Conservation (phyloP, 2,113 vertebrate genomes). For the Procavia capensis region DNA sequence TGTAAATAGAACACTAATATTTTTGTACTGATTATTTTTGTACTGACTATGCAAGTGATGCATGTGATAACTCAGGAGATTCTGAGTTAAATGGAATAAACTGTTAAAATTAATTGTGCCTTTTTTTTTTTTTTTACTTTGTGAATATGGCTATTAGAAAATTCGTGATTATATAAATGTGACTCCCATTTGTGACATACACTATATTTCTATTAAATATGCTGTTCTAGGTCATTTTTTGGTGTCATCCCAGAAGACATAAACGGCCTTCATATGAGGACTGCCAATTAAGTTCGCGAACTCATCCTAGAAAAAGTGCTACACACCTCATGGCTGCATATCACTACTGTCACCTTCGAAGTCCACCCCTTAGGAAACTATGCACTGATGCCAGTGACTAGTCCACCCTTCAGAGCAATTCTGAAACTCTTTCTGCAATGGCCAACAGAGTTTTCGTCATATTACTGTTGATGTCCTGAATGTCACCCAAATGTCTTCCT, state of each 20-base stretch:
- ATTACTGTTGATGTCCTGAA: too few relatives aligned
- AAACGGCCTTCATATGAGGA: neutral
- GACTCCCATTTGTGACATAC: neutral
- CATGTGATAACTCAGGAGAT: neutral
- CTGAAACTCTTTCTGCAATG: too few relatives aligned
- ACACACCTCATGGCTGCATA: too few relatives aligned
- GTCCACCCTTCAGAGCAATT: too few relatives aligned
- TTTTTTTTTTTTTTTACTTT: neutral
- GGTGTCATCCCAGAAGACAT: neutral
- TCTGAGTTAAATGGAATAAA: neutral
- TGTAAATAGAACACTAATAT: neutral
- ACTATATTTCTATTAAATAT: neutral
- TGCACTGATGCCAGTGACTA: too few relatives aligned
- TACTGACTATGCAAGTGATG: neutral
- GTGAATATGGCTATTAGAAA: neutral
- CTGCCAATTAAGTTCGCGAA: too few relatives aligned
- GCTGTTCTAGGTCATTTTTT: neutral
- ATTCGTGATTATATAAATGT: too few relatives aligned
- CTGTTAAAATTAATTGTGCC: neutral
- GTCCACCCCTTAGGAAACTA: too few relatives aligned
- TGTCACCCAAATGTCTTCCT: too few relatives aligned
- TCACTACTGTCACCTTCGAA: too few relatives aligned
- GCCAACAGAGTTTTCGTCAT: too few relatives aligned
- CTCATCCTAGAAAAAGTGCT: too few relatives aligned
- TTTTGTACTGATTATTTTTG: neutral